Conservation (phyloP, 30 jellyfish, hydroid and myxozoan genomes). For the Mastigias papua region DNA sequence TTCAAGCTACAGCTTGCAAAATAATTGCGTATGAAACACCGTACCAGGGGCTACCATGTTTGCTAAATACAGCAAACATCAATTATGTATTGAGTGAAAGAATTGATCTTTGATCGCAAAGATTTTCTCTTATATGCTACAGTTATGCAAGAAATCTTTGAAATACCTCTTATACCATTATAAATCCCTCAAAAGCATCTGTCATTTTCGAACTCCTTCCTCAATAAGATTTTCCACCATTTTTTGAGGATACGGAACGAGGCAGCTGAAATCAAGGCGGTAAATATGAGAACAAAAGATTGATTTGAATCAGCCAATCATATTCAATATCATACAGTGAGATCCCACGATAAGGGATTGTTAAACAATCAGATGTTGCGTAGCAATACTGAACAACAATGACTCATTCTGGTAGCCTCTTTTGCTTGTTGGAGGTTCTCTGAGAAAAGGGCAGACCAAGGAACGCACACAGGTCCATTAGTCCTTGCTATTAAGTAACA, state of each 20-base stretch:
- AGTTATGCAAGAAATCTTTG: too few relatives aligned
- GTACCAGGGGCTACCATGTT: too few relatives aligned
- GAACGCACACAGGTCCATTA: too few relatives aligned
- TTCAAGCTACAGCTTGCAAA: too few relatives aligned
- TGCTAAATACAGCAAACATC: too few relatives aligned
- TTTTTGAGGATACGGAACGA: constrained; percentile 19
- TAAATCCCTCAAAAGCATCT: neutral
- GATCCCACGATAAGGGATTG: neutral
- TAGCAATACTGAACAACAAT: constrained; percentile 42
- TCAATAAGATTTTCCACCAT: constrained; percentile 19
- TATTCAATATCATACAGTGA: neutral
- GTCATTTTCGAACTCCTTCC: neutral
- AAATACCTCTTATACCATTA: too few relatives aligned
- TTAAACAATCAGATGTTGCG: constrained; percentile 14
- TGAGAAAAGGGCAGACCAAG: too few relatives aligned
- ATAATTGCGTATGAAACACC: too few relatives aligned
- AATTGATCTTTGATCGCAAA: neutral
- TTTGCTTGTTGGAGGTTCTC: too few relatives aligned
- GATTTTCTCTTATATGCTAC: too few relatives aligned
- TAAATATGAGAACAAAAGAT: constrained; percentile 48
- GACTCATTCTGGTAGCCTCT: constrained; percentile 31
- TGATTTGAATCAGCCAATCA: constrained; percentile 52
- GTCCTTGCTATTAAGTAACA: too few relatives aligned
- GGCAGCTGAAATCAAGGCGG: constrained; percentile 48
- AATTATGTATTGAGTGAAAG: neutral